phyloP scores from a whole-genome alignment of 2,797 vertebrate genomes.

The Acanthis flammea region DNA sequence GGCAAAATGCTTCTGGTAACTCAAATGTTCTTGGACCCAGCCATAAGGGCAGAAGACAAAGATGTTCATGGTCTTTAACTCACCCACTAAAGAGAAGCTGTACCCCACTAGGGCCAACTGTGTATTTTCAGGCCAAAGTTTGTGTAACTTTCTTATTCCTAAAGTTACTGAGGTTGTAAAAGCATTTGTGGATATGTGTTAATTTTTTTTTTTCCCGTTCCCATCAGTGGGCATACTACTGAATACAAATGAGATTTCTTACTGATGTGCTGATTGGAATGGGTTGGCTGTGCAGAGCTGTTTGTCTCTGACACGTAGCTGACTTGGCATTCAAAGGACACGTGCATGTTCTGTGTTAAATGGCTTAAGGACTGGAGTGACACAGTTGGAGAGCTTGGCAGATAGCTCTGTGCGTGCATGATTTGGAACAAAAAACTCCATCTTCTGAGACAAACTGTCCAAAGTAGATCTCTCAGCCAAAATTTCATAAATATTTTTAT shows the following conservation, averaged over 20 bases:
- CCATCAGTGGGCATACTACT: not conserved
- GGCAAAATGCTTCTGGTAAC: not conserved
- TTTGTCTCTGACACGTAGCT: not conserved
- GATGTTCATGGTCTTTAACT: not conserved
- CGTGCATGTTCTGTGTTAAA: conserved; percentile 19
- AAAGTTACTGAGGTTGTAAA: not conserved
- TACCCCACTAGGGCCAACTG: not conserved
- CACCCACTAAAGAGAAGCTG: not conserved
- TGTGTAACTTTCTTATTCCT: not conserved
- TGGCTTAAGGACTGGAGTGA: conserved; percentile 32
- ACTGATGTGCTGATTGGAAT: not conserved
- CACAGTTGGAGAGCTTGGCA: conserved; percentile 34
- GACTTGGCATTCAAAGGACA: conserved; percentile 19
- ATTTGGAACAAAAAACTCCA: conserved; percentile 6
- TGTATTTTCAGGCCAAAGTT: not conserved
- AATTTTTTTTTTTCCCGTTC: fast-evolving
- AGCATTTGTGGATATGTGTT: not conserved
- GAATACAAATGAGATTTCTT: not conserved
- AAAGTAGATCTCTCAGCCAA: not conserved
- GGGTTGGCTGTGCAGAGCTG: not conserved
- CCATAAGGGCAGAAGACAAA: not conserved
- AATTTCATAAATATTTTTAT: conserved; percentile 13
- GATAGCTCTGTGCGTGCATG: not conserved
- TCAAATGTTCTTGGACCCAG: not conserved
- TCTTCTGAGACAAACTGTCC: not conserved